phyloP scores from a whole-genome alignment of 2,113 vertebrate species.

The Sphyrna mokarran region DNA sequence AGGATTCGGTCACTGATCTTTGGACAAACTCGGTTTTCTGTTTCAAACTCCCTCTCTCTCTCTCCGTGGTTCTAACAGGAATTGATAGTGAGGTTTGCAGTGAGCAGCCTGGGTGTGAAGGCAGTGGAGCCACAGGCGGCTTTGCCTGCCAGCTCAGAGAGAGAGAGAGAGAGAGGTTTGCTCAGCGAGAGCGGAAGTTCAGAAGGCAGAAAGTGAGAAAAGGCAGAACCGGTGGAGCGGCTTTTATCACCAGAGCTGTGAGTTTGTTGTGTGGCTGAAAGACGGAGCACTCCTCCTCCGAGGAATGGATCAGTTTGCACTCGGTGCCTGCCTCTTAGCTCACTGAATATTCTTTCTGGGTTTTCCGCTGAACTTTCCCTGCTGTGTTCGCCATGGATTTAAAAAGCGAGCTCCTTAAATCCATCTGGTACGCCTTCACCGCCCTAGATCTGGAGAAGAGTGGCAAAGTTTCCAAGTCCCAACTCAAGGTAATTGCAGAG shows the following conservation, averaged over 20 bases:
- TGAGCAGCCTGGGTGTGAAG: neutral
- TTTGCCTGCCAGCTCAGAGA: neutral
- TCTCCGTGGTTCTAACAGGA: neutral
- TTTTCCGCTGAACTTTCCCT: too few relatives aligned
- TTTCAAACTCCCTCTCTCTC: too few relatives aligned
- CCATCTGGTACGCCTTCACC: slow-evolving; percentile 66
- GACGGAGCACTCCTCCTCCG: neutral
- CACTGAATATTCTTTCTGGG: too few relatives aligned
- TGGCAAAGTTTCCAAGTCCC: slow-evolving; percentile 64
- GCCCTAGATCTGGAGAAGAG: slow-evolving; percentile 62
- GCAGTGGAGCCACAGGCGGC: neutral
- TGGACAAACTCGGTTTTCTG: neutral
- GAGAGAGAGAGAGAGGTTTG: too few relatives aligned
- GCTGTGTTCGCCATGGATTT: slow-evolving; percentile 50
- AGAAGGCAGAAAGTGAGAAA: too few relatives aligned
- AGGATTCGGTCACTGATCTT: neutral
- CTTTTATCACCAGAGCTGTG: too few relatives aligned
- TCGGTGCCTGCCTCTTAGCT: neutral
- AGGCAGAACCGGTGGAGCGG: neutral
- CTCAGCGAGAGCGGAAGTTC: neutral
- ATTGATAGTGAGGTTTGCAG: too few relatives aligned
- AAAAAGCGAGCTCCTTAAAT: slow-evolving; percentile 60
- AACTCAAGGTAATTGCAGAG: slow-evolving; percentile 51
- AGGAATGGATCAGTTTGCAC: neutral
- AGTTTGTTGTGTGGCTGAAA: neutral